These are phyloP conservation scores for Acanthurus tractus DNA, from an alignment of 2,797 vertebrate species.

Conservation along the genomic window DNA sequence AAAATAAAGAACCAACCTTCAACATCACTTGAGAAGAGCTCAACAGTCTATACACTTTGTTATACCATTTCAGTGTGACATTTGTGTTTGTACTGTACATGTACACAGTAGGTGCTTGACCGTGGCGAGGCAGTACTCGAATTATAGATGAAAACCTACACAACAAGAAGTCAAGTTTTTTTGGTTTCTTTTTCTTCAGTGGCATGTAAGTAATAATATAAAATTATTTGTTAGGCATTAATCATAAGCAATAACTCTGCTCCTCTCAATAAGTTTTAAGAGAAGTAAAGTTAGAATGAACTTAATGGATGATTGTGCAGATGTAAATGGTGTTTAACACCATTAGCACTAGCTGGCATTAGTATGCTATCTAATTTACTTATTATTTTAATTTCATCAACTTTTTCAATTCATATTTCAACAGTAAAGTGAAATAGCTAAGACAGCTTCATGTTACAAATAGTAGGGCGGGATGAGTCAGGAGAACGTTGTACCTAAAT, in stretches of 20 bases:
- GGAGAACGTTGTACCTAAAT: slow-evolving; percentile 2
- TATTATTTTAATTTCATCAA: not conserved
- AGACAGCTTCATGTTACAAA: not conserved
- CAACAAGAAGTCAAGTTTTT: not conserved
- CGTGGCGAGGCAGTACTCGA: not conserved
- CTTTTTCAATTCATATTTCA: not conserved
- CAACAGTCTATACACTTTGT: slow-evolving; percentile 24
- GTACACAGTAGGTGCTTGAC: slow-evolving; percentile 1
- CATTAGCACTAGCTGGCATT: not conserved
- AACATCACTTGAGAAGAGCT: slow-evolving; percentile 31
- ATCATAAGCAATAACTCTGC: not conserved
- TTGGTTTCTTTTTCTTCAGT: not conserved
- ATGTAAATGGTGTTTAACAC: not conserved
- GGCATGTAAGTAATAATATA: not conserved
- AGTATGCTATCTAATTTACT: slow-evolving; percentile 7
- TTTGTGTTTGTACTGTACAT: not conserved
- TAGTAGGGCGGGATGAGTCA: not conserved
- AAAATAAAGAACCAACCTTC: slow-evolving; percentile 58
- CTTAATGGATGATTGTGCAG: not conserved
- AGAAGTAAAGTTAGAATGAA: not conserved
- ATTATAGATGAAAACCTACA: not conserved
- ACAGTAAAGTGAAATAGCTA: not conserved
- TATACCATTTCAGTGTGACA: slow-evolving; percentile 12
- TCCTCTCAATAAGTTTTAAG: not conserved
- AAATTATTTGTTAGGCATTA: not conserved